phyloP scores from a whole-genome alignment of 2,113 vertebrate species.

The Sinocyclocheilus grahami region DNA sequence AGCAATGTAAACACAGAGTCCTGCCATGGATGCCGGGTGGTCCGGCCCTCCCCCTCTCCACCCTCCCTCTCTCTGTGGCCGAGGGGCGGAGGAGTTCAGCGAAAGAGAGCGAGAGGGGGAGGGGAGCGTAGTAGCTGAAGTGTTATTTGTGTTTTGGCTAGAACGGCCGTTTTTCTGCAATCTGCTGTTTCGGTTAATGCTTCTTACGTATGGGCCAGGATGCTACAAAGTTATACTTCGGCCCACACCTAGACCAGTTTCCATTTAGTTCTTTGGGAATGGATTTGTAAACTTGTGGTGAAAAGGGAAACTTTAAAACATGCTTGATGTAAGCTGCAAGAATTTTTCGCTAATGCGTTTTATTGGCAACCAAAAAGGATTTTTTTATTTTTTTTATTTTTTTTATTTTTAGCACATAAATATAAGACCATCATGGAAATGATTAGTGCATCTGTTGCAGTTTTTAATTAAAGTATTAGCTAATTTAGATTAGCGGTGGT shows the following conservation, averaged over 20 bases:
- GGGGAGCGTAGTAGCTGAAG: conserved; percentile 75
- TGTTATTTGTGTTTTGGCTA: conserved; percentile 83
- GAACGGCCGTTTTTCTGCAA: conserved; percentile 66
- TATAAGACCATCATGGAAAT: neutral
- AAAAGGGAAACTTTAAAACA: conserved; percentile 18
- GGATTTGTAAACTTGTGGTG: neutral
- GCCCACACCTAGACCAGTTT: neutral
- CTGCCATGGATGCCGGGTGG: conserved; percentile 98
- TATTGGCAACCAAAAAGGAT: neutral
- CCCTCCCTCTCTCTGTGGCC: conserved; percentile 64
- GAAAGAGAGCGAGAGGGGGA: conserved; percentile 55
- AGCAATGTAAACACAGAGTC: conserved; percentile 96
- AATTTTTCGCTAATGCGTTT: neutral
- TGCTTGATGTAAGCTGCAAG: neutral
- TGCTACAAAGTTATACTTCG: neutral
- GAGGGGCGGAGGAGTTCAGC: conserved; percentile 73
- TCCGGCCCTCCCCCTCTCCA: conserved; percentile 76
- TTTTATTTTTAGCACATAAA: neutral
- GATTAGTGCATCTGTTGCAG: neutral
- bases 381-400: neutral
- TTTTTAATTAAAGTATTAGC: neutral
- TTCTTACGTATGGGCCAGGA: conserved; percentile 52
- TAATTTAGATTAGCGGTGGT: neutral
- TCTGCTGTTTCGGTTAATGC: conserved; percentile 51
- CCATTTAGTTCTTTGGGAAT: neutral